Base-by-base conservation (phyloP, 2,113 vertebrate species). In the Syngnathus floridae region DNA sequence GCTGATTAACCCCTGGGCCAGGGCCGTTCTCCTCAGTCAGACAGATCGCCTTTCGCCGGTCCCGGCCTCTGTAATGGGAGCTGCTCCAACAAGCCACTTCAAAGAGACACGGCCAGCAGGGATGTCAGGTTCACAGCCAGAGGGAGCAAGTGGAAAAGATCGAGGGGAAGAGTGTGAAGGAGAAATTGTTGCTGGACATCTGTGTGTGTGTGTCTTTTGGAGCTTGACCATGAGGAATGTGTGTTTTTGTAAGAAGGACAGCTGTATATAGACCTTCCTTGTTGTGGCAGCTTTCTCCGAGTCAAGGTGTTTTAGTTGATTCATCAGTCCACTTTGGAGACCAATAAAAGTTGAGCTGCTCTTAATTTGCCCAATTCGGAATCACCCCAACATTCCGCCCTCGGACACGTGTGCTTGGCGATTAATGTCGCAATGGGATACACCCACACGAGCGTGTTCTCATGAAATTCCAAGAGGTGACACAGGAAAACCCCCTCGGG, bases 111-210 rank as follows among this genome's bases (percentile, higher is more conserved):
- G 85, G 89, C 84, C 89, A 87, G 81, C 90, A 92, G 90, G 92
- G 93, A 93, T 93, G 92, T 90, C 91, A 94, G 91, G 87, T 92
- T 93, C 90, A 91, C 77, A 84, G 87, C 80, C 77, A 60, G 88
- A 71, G 86, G 83, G 79, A 82, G 71, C 1, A 40, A 70, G 51
- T 46, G 67, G 56, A 62, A 64, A 68, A 58, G 72, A 67, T 72
- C 37, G 31, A 54, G 64, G 69, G 67, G 72, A 75, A 70, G 63
- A 65, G 41, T 26, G 71, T 31, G 67, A 79, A 61, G 67, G 64
- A 65, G 74, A 60, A 67, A 40, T 64, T 86, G 83, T 88, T 90
- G 74, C 70, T 76, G 73, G 73, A 62, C 64, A 62, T 77, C 19
- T 77, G 52, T 74, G 40, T 66, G 65, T 71, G 66, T 68, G 66